A percentile compares a stretch with the other conserved stretches of the same genome.
Evolutionary conservation across 2,797 vertebrate species (phyloP).

Genomic region (Falco peregrinus): DNA sequence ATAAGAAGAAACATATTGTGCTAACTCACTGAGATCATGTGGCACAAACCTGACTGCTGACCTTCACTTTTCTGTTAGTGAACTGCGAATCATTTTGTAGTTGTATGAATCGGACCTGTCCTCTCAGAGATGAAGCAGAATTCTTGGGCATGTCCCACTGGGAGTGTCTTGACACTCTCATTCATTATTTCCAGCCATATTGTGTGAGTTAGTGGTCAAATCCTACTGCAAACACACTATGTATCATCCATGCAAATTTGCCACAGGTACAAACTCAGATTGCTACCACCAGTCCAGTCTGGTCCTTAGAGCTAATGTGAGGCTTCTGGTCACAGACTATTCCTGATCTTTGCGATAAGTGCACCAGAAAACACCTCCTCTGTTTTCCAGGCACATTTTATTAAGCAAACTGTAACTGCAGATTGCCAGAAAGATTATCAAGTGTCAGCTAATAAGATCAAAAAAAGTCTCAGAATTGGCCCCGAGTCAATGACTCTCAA

Average conservation of each 20-base stretch:
- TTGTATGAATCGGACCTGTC: background rate
- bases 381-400: constrained; percentile 8
- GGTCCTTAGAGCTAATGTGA: background rate
- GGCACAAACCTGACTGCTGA: constrained; percentile 13
- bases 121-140: background rate
- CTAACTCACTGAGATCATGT: background rate
- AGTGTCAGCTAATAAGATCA: background rate
- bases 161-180: background rate
- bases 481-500: background rate
- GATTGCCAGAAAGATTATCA: constrained; percentile 60
- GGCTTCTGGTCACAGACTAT: constrained; percentile 21
- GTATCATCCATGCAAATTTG: background rate
- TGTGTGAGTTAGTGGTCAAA: background rate
- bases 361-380: constrained; percentile 24
- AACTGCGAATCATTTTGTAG: background rate
- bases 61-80: background rate
- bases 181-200: background rate
- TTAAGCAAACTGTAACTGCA: constrained; percentile 35
- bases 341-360: constrained; percentile 7
- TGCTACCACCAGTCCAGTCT: background rate
- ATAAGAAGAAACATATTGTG: background rate
- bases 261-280: background rate
- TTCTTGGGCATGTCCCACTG: constrained; percentile 59
- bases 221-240: background rate
- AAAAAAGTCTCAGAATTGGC: background rate